phyloP scores from a whole-genome alignment of 2,888 invertebrate species.

The Catocala fraxini region DNA sequence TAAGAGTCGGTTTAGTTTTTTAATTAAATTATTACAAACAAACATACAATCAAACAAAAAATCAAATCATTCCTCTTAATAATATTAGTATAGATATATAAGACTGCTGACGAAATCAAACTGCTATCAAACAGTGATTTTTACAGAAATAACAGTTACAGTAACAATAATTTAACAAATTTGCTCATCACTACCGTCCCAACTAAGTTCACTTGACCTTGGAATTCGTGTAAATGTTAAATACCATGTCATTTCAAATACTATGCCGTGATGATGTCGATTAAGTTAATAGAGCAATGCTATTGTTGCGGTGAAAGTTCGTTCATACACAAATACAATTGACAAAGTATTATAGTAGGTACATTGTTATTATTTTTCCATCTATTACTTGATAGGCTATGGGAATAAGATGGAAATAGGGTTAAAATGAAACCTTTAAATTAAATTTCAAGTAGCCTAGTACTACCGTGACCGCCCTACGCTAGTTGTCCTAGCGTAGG shows the following conservation, averaged over 20 bases:
- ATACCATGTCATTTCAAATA: conserved; percentile 32
- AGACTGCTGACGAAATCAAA: neutral
- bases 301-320: conserved; percentile 35
- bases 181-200: conserved; percentile 5
- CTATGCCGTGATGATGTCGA: conserved; percentile 25
- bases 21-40: too few relatives aligned
- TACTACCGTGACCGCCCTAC: too few relatives aligned
- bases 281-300: conserved; percentile 43
- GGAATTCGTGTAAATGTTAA: conserved; percentile 16
- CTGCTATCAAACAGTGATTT: too few relatives aligned
- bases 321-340: conserved; percentile 23
- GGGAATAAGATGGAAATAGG: too few relatives aligned
- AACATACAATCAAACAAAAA: too few relatives aligned
- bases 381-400: too few relatives aligned
- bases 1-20: too few relatives aligned
- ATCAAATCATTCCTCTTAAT: too few relatives aligned
- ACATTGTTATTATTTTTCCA: conserved; percentile 3
- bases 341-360: conserved; percentile 17
- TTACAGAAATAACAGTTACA: neutral
- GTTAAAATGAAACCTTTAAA: too few relatives aligned
- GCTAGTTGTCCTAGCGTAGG: too few relatives aligned
- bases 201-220: conserved; percentile 13
- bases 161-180: neutral
- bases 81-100: neutral
- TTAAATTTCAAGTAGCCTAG: too few relatives aligned